Conservation (phyloP, 2,113 vertebrate genomes). For the Dissostichus mawsoni region DNA sequence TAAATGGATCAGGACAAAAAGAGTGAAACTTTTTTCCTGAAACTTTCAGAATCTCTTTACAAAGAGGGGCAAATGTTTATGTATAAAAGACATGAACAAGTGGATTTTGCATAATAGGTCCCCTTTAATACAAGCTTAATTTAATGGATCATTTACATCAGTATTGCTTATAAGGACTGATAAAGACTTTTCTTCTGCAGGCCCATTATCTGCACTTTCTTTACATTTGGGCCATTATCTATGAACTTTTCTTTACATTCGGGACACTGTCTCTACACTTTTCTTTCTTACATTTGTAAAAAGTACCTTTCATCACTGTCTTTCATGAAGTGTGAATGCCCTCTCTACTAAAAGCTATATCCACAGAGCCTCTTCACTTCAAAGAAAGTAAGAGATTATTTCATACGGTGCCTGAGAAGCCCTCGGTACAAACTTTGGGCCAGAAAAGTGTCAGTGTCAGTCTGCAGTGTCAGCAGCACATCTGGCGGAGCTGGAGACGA, state of each 20-base stretch:
- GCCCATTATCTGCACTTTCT: not conserved
- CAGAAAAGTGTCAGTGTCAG: conserved; percentile 36
- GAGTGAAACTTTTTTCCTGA: no score
- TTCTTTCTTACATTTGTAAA: not conserved
- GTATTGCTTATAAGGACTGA: not conserved
- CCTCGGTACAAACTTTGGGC: conserved; percentile 15
- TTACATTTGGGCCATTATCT: not conserved
- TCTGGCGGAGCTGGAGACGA: conserved; percentile 56
- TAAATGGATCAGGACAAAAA: no score
- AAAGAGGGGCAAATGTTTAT: no score
- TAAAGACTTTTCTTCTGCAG: not conserved
- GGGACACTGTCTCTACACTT: not conserved
- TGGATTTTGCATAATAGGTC: no score
- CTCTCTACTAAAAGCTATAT: not conserved
- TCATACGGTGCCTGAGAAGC: not conserved
- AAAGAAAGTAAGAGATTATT: not conserved
- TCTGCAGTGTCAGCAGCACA: conserved; percentile 66
- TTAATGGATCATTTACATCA: not conserved
- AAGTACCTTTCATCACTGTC: no score
- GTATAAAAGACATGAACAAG: no score
- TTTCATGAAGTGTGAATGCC: not conserved
- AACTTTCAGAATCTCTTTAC: no score
- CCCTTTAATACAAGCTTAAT: not conserved
- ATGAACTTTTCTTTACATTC: not conserved
- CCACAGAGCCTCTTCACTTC: not conserved